Evolutionary conservation across 2,888 invertebrate species (phyloP), one percentile per base, ranked within the genome.

Genomic region (Chloroclystis v-ata): DNA sequence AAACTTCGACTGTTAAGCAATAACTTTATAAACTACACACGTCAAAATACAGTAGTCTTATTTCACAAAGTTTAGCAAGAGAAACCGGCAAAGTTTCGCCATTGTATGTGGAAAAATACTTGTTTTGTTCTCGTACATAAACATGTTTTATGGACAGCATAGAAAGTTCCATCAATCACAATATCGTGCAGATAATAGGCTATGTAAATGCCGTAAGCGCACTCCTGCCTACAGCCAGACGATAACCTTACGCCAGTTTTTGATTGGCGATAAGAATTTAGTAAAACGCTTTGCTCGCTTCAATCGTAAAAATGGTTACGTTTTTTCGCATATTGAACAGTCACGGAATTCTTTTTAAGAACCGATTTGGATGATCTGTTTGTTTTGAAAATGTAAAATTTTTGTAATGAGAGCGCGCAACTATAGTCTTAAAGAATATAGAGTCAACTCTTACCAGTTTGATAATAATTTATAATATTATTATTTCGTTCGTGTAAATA

Each of bases 241-340:
- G 44, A 60, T 65, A 67, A 69, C 67, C 51, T 60, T 61, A 59
- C 65, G 54, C 64, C 56, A 54, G 41, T 51, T 2, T 49, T 46
- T 59, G 58, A 62, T 58, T 53, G 55, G 37, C 54, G 67, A 70
- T 69, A 66, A 67, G 56, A 55, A 59, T 60, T 65, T 62, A 60
- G 61, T 60, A 60, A 62, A 67, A 65, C 60, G 63, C 62, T 58
- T 32, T 53, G 53, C 28, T 46, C 52, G 54, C 58, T 58, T 51
- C 52, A 47, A 50, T 53, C 60, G 54, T 66, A 63, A 62, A 62
- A 55, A 13, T 4, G 16, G 16, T 35, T 54, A 28, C 43, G 54
- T 54, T 59, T 56, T 57, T 44, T 43, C 29, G 43, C 44, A 40
- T 49, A 37, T 44, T 44, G 28, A 30, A 37, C 6, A 43, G 44